Evolutionary conservation across 2,888 invertebrate genomes (phyloP), one percentile per base, ranked within the genome.

Genomic region (Ectropis crepuscularia): DNA sequence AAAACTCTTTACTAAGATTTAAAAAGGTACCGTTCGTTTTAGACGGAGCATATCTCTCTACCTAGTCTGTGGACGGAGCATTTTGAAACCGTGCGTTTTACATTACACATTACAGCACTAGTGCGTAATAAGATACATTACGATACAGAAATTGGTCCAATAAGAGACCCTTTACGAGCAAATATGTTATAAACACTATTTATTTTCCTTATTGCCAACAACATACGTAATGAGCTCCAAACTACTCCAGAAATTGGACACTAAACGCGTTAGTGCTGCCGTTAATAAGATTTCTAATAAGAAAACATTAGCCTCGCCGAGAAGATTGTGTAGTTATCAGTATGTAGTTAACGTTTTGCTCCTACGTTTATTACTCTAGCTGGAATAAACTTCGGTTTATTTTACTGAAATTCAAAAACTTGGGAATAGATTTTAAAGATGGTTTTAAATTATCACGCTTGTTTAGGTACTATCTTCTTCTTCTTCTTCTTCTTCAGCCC

Each of bases 171-270:
- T n/a, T n/a, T n/a, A n/a, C n/a, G n/a, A n/a, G n/a, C n/a, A n/a
- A n/a, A n/a, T n/a, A n/a, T n/a, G n/a, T n/a, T n/a, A n/a, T n/a
- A 28, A 1, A 28, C 16, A 28, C 16, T 28, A 28, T 28, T 39
- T 51, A 7, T 39, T 51, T 16, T 6, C 39, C 16, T 53, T 54
- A 9, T 54, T 10, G 5, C 68, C 36, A 74, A 73, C 47, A 9
- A 51, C 8, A 73, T 63, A 77, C 69, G 78, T 68, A 77, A 72
- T 73, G 54, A 4, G 43, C 11, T 57, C 68, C 57, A 48, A 65
- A 64, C 65, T 67, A 75, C 75, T 79, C 71, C 60, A 74, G 74
- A 75, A 74, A 77, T 79, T 77, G 77, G 73, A 76, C 71, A 67
- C 67, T 77, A 77, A 79, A 76, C 72, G 72, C 68, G 71, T 80